Percentiles rank a stretch among this genome's conserved stretches.
Conservation (phyloP, 2,888 invertebrate genomes). For the Plebejus argus region DNA sequence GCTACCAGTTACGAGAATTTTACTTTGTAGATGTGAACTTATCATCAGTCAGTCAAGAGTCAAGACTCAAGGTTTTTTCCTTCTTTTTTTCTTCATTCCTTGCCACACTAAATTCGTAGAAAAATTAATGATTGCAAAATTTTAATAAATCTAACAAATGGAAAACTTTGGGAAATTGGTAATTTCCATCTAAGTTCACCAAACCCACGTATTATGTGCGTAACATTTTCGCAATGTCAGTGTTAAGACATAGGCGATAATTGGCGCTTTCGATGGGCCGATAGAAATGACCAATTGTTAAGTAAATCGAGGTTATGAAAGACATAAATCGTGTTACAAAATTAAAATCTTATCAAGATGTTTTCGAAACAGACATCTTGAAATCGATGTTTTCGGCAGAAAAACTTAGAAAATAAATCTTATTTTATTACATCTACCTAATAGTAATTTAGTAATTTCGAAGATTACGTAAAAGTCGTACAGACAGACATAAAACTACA, state of each 20-base stretch:
- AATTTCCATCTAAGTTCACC: neutral
- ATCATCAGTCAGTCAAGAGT: too few species aligned
- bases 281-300: neutral
- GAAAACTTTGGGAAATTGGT: neutral
- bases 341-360: neutral
- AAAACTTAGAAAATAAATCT: too few species aligned
- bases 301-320: neutral
- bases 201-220: neutral
- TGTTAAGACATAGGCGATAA: neutral
- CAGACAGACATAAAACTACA: neutral
- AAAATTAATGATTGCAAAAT: too few species aligned
- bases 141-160: neutral
- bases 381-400: too few species aligned
- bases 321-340: neutral
- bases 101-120: too few species aligned
- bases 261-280: neutral
- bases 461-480: neutral
- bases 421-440: too few species aligned
- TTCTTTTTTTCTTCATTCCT: too few species aligned
- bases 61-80: too few species aligned
- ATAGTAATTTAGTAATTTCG: too few species aligned
- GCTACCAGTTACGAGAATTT: too few species aligned
- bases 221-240: constrained; percentile 10
- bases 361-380: neutral
- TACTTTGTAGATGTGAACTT: too few species aligned